Evolutionary conservation across 1,140 invertebrate species (phyloP).

Genomic region (Teleopsis dalmanni): DNA sequence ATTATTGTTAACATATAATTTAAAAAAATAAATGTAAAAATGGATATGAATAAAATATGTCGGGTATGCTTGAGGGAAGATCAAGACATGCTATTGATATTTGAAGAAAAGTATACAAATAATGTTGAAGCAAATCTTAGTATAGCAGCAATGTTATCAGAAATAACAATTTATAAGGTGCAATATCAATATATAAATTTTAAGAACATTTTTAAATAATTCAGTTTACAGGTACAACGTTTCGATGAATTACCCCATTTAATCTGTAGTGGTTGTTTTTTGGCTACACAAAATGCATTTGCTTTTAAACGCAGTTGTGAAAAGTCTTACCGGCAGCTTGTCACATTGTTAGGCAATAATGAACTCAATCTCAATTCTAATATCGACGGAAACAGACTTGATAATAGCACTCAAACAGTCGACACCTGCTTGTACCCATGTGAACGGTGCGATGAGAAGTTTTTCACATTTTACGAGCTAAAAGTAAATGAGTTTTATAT

Average conservation of each 20-base stretch:
- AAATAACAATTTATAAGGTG: constrained; percentile 4
- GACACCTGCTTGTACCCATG: constrained; percentile 1
- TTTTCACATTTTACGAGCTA: background rate
- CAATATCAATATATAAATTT: background rate
- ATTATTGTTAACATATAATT: too few relatives aligned
- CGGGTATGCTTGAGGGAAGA: constrained; percentile 5
- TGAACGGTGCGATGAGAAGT: constrained; percentile 2
- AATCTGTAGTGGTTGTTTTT: background rate
- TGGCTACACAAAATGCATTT: background rate
- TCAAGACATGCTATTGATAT: background rate
- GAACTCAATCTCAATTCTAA: background rate
- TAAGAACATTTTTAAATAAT: too few relatives aligned
- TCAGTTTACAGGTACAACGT: background rate
- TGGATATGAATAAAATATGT: constrained; percentile 9
- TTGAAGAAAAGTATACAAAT: background rate
- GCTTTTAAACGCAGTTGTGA: constrained; percentile 5
- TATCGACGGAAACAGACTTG: background rate
- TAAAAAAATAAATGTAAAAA: too few relatives aligned
- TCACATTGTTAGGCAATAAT: background rate
- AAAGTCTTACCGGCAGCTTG: background rate
- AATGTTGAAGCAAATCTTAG: background rate
- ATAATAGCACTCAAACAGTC: background rate
- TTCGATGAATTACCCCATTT: constrained; percentile 6
- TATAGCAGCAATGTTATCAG: constrained; percentile 1
- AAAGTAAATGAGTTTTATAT: constrained; percentile 1